Evolutionary conservation across 2,113 vertebrate species (phyloP).

Genomic region (Pterocles gutturalis): DNA sequence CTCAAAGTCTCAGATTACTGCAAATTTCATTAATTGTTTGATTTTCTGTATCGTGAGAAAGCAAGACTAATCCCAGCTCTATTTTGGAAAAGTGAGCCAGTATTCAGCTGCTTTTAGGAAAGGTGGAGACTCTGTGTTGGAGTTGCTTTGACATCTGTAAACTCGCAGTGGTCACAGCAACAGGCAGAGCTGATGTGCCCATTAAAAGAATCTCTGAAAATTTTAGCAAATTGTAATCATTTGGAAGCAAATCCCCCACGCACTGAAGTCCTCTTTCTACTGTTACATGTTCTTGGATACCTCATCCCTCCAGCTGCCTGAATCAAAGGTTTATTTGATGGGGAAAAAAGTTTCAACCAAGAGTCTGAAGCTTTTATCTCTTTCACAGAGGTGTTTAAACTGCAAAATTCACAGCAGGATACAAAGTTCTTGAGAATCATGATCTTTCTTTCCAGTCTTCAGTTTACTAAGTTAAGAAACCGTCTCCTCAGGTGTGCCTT

Average conservation of each 20-base stretch:
- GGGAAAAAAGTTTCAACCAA: background rate
- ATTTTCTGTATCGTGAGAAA: background rate
- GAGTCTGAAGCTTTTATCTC: background rate
- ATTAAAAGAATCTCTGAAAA: background rate
- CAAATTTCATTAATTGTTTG: background rate
- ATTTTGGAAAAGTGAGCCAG: background rate
- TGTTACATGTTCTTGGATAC: background rate
- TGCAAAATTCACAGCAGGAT: background rate
- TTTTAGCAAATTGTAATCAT: background rate
- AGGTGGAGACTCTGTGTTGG: background rate
- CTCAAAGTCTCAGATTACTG: background rate
- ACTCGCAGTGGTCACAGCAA: background rate
- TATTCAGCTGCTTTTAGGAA: background rate
- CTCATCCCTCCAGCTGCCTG: background rate
- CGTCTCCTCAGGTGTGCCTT: background rate
- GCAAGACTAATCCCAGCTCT: background rate
- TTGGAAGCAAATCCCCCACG: background rate
- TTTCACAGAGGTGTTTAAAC: background rate
- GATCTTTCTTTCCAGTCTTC: background rate
- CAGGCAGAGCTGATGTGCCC: background rate
- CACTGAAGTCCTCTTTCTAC: background rate
- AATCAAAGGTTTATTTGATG: background rate
- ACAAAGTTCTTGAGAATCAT: background rate
- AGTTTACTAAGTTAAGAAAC: background rate
- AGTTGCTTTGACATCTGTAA: background rate